These are phyloP conservation scores for Ispidina picta DNA, from an alignment of 2,797 vertebrate species.

Conservation along the genomic window DNA sequence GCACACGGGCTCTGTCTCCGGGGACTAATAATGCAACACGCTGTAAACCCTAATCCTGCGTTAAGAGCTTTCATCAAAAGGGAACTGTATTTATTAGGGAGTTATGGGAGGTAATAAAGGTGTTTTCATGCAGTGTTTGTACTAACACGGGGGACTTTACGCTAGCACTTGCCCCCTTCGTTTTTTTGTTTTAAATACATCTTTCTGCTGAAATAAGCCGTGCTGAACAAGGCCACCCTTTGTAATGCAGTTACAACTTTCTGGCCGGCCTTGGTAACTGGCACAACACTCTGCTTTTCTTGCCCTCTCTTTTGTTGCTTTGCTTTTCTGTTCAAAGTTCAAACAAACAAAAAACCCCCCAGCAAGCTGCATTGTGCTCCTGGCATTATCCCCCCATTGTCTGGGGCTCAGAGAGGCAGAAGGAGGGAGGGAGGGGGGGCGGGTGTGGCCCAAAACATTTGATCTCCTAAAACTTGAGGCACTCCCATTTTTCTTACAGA, in stretches of 20 bases:
- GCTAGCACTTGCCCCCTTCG: not conserved
- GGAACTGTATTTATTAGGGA: not conserved
- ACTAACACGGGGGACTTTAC: not conserved
- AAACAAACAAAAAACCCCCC: not conserved
- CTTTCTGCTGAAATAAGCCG: not conserved
- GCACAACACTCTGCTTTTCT: not conserved
- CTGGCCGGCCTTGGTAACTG: not conserved
- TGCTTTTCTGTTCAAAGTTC: not conserved
- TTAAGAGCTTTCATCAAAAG: not conserved
- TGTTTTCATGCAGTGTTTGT: not conserved
- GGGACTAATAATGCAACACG: not conserved
- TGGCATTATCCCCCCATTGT: not conserved
- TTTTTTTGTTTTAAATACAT: not conserved
- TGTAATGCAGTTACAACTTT: not conserved
- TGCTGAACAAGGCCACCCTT: not conserved
- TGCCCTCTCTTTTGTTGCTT: slow-evolving; percentile 18
- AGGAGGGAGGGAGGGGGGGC: not conserved
- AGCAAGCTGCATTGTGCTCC: not conserved
- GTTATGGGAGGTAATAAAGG: not conserved
- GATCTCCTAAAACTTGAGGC: not conserved
- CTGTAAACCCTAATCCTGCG: not conserved
- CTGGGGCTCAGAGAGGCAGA: not conserved
- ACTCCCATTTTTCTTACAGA: fast-evolving
- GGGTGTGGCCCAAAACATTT: not conserved
- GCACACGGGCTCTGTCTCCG: not conserved